Evolutionary conservation across 2,797 vertebrate genomes (phyloP), one percentile per base, ranked within the genome.

Genomic region (Lophotriccus pileatus): DNA sequence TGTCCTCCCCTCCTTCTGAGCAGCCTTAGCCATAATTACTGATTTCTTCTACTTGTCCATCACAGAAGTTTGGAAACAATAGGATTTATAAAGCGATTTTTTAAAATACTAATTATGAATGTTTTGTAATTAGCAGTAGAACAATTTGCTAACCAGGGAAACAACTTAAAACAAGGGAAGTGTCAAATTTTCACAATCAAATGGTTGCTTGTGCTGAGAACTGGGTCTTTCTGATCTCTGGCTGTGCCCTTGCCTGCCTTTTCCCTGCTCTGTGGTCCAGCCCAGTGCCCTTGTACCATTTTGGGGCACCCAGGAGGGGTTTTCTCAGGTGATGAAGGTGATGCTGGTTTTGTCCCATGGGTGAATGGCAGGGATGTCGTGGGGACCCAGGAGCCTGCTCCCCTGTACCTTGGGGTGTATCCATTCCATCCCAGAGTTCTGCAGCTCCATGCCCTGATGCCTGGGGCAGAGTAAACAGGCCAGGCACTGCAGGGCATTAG

Each of bases 51-150:
- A 18, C 77, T 95, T 84, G 75, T 49, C 67, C 67, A 66, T 74
- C 67, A 18, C n/a, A 16, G 56, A 49, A 59, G 72, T 53, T 22
- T 70, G 64, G 75, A 89, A 91, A 80, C 67, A 90, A 91, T 55
- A 63, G 80, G 67, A 76, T 81, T 93, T 91, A 74, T n/a, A 64
- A 73, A 93, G 47, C 34, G n/a, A 55, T 69, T 80, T 46, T 67
- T 18, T 16, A 37, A 14, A 32, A 50, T 37, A 77, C 39, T 83
- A 94, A 94, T 93, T 88, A 58, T 0, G 10, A 87, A 27, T 77
- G 55, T 74, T 93, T 74, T 92, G 63, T 95, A 94, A 80, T 96
- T 92, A 79, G 55, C 49, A 67, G 47, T 46, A 6, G 85, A 93
- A 83, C 80, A 75, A 87, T 82, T 96, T 77, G 53, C 69, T 89